phyloP scores from a whole-genome alignment of 2,797 vertebrate species.

The Pitangus sulphuratus region DNA sequence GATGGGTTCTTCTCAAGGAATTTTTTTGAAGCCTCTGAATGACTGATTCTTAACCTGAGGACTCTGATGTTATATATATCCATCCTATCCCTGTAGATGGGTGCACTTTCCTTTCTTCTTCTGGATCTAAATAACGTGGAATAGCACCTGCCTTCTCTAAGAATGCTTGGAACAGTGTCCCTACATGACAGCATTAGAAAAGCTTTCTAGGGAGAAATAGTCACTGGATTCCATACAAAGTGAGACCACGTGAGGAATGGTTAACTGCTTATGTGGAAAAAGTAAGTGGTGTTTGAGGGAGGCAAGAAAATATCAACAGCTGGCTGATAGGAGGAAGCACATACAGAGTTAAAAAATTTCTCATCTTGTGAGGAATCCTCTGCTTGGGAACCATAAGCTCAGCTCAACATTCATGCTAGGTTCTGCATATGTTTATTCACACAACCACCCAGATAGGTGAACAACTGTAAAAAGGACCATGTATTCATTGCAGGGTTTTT shows the following conservation, averaged over 20 bases:
- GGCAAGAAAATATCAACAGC: not conserved
- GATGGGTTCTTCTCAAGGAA: not conserved
- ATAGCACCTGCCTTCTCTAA: not conserved
- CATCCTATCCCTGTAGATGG: not conserved
- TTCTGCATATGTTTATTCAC: not conserved
- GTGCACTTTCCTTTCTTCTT: not conserved
- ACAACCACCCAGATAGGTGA: not conserved
- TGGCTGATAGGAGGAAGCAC: not conserved
- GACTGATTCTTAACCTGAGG: not conserved
- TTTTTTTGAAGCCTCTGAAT: not conserved
- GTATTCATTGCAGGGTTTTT: not conserved
- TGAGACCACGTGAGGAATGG: not conserved
- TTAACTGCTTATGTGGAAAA: not conserved
- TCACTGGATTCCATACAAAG: not conserved
- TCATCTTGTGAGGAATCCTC: not conserved
- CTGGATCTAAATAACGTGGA: not conserved
- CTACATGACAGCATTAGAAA: not conserved
- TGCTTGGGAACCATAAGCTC: not conserved
- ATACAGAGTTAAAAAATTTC: not conserved
- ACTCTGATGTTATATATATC: not conserved
- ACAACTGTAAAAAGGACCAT: not conserved
- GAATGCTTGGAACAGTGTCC: not conserved
- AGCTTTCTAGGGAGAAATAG: not conserved
- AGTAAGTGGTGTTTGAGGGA: not conserved
- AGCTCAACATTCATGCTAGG: not conserved